A percentile compares a stretch with the other conserved stretches of the same genome.
These are phyloP conservation scores for Crotalus tigris DNA, from an alignment of 2,113 vertebrate species.

Conservation along the genomic window DNA sequence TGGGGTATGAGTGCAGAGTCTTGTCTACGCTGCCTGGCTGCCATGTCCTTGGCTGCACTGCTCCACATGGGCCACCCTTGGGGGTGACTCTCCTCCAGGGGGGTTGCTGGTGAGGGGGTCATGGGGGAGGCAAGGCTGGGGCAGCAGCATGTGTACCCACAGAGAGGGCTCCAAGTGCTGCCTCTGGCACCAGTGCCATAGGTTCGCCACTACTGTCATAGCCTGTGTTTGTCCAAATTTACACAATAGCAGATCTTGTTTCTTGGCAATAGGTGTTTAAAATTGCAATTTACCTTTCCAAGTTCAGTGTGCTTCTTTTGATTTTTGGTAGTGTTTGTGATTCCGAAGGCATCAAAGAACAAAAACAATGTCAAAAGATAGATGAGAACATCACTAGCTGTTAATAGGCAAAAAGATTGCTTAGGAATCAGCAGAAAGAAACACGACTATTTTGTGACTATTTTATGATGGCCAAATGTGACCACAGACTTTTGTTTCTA, in stretches of 20 bases:
- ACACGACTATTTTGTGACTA: not conserved
- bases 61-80: too few species aligned
- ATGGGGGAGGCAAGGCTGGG: too few species aligned
- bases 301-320: not conserved
- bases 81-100: too few species aligned
- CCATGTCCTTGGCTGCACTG: too few species aligned
- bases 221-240: not conserved
- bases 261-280: not conserved
- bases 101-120: too few species aligned
- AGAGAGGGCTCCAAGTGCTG: too few species aligned
- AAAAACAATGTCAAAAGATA: not conserved
- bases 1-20: too few species aligned
- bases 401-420: not conserved
- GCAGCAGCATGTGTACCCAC: too few species aligned
- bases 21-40: too few species aligned
- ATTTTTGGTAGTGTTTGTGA: not conserved
- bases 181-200: too few species aligned
- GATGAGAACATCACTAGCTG: not conserved
- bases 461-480: conserved; percentile 20
- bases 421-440: not conserved
- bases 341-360: not conserved
- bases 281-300: not conserved
- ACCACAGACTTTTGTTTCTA: conserved; percentile 50
- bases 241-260: not conserved
- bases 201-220: too few species aligned